A percentile compares a stretch with the other conserved stretches of the same genome.
Evolutionary conservation across 2,888 invertebrate genomes (phyloP).

Genomic region (Cerastis leucographa): DNA sequence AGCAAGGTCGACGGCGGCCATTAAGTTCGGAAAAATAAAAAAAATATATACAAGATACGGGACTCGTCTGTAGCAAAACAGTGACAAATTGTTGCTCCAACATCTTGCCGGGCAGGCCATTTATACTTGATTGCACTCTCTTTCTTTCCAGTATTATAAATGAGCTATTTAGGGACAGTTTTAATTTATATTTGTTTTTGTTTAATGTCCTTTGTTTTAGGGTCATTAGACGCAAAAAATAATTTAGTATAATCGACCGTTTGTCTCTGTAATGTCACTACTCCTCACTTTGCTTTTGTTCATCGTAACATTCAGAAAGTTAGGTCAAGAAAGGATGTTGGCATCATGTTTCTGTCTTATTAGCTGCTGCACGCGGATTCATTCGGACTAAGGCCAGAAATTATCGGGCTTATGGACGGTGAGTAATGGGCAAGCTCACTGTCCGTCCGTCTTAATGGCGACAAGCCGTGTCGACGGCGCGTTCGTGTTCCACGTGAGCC

Average conservation of each 20-base stretch:
- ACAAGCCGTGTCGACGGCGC: too few species aligned
- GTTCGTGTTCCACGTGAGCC: too few species aligned
- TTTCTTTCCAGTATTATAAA: slow-evolving; percentile 63
- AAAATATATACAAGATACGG: slow-evolving; percentile 67
- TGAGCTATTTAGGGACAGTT: slow-evolving; percentile 37
- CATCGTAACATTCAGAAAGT: neutral
- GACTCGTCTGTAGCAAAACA: slow-evolving; percentile 68
- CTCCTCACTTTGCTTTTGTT: neutral
- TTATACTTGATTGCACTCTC: slow-evolving; percentile 75
- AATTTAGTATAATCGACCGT: neutral
- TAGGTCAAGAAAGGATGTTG: neutral
- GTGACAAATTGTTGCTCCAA: slow-evolving; percentile 76
- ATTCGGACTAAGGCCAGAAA: neutral
- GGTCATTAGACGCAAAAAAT: neutral
- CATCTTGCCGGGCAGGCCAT: slow-evolving; percentile 62
- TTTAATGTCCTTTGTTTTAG: slow-evolving; percentile 12
- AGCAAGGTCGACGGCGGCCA: slow-evolving; percentile 61
- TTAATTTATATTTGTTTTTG: slow-evolving; percentile 13
- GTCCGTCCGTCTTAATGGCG: too few species aligned
- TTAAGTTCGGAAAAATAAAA: slow-evolving; percentile 71
- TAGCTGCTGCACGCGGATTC: neutral
- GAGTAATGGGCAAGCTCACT: too few species aligned
- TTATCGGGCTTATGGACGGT: too few species aligned
- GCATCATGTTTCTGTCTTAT: neutral
- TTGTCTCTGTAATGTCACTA: neutral